These are phyloP conservation scores for Tupiocoris notatus DNA, from an alignment of 2,888 invertebrate genomes.

Conservation along the genomic window DNA sequence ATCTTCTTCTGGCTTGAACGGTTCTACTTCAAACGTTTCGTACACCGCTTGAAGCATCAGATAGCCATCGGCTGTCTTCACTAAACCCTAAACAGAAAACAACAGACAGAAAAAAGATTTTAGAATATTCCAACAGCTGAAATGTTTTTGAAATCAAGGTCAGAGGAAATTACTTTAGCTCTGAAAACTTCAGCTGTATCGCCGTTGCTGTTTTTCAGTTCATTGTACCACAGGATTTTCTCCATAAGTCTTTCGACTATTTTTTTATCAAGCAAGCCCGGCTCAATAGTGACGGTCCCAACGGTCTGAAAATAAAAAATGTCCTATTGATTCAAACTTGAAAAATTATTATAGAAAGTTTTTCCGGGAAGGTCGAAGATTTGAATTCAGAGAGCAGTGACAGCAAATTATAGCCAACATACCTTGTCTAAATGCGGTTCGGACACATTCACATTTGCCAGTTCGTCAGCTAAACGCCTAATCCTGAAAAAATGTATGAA, in stretches of 20 bases:
- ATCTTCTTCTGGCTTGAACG: conserved; percentile 33
- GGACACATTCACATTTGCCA: not conserved
- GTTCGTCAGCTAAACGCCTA: not conserved
- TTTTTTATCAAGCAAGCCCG: conserved; percentile 46
- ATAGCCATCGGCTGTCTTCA: conserved; percentile 31
- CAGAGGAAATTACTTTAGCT: conserved; percentile 51
- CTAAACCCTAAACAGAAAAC: conserved; percentile 41
- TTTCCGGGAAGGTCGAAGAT: too few relatives aligned
- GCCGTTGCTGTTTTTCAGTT: conserved; percentile 47
- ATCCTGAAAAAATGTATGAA: not conserved
- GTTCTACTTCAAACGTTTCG: conserved; percentile 43
- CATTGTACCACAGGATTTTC: conserved; percentile 51
- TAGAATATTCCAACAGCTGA: not conserved
- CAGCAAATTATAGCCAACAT: conserved; percentile 7
- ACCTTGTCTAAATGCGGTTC: conserved; percentile 42
- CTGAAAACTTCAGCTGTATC: conserved; percentile 50
- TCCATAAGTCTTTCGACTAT: conserved; percentile 51
- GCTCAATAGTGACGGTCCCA: conserved; percentile 51
- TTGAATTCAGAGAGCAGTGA: too few relatives aligned
- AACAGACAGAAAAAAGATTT: not conserved
- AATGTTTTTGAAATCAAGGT: too few relatives aligned
- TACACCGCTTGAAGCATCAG: conserved; percentile 45
- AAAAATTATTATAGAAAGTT: too few relatives aligned
- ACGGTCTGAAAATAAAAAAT: conserved; percentile 49
- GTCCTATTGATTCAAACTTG: too few relatives aligned